Evolutionary conservation across 2,113 vertebrate genomes (phyloP).

Genomic region (Pteropus alecto): DNA sequence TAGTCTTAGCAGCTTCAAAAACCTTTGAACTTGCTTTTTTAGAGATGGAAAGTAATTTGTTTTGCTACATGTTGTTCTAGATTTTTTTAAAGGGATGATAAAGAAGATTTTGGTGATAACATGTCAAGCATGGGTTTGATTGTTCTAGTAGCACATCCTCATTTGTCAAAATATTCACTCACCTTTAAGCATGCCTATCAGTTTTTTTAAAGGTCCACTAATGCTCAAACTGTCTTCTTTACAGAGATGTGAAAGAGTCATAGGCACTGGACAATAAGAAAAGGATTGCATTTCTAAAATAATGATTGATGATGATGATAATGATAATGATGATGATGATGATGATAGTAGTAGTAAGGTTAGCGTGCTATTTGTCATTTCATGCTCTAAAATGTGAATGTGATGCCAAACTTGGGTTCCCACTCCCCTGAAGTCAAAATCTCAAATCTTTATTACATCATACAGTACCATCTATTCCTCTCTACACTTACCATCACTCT

Average conservation of each 20-base stretch:
- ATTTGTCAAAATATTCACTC: background rate
- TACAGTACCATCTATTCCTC: background rate
- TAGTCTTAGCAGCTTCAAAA: background rate
- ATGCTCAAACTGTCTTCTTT: slow-evolving; percentile 21
- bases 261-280: slow-evolving; percentile 43
- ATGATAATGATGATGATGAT: background rate
- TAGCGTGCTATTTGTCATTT: background rate
- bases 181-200: background rate
- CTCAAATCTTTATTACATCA: background rate
- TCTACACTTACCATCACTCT: background rate
- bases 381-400: background rate
- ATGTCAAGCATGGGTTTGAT: background rate
- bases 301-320: too few species aligned
- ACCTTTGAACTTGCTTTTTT: slow-evolving; percentile 42
- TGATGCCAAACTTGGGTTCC: background rate
- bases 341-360: background rate
- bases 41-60: slow-evolving; percentile 49
- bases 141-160: background rate
- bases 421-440: background rate
- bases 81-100: background rate
- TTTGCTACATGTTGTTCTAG: slow-evolving; percentile 24
- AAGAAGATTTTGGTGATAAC: background rate
- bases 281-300: slow-evolving; percentile 20
- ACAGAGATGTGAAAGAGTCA: background rate
- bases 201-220: background rate